Evolutionary conservation across 1,140 invertebrate species (phyloP).

Genomic region (Gonatopus flavifemur): DNA sequence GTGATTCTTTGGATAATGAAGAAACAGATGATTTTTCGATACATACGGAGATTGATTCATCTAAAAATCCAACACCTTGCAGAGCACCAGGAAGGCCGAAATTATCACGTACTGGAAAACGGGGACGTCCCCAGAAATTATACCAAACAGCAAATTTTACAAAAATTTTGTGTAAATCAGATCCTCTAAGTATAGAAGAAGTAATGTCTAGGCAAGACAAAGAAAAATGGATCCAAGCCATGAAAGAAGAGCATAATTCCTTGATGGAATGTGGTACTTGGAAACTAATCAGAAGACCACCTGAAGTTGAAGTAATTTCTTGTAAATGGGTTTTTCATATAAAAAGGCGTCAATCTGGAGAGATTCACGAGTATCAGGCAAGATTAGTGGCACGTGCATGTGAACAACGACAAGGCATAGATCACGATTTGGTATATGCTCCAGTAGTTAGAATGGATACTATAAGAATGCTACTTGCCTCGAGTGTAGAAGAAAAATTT

Average conservation of each 20-base stretch:
- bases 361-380: slow-evolving; percentile 21
- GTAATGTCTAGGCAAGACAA: slow-evolving; percentile 11
- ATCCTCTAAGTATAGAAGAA: slow-evolving; percentile 17
- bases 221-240: slow-evolving; percentile 23
- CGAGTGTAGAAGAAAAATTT: slow-evolving; percentile 27
- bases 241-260: slow-evolving; percentile 24
- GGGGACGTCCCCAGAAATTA: not conserved
- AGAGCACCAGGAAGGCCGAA: not conserved
- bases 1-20: not conserved
- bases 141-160: not conserved
- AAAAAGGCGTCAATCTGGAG: slow-evolving; percentile 28
- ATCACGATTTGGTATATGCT: slow-evolving; percentile 33
- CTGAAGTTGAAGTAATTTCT: slow-evolving; percentile 29
- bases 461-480: slow-evolving; percentile 4
- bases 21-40: not conserved
- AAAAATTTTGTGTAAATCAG: not conserved
- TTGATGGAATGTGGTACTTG: slow-evolving; percentile 27
- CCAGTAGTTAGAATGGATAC: slow-evolving; percentile 27
- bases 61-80: not conserved
- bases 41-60: not conserved
- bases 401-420: slow-evolving; percentile 26
- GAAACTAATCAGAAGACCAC: slow-evolving; percentile 4
- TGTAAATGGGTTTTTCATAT: slow-evolving; percentile 45
- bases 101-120: not conserved
- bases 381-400: slow-evolving; percentile 35